Evolutionary conservation across 2,888 invertebrate species (phyloP), one percentile per base, ranked within the genome.

Genomic region (Molanna angustata): DNA sequence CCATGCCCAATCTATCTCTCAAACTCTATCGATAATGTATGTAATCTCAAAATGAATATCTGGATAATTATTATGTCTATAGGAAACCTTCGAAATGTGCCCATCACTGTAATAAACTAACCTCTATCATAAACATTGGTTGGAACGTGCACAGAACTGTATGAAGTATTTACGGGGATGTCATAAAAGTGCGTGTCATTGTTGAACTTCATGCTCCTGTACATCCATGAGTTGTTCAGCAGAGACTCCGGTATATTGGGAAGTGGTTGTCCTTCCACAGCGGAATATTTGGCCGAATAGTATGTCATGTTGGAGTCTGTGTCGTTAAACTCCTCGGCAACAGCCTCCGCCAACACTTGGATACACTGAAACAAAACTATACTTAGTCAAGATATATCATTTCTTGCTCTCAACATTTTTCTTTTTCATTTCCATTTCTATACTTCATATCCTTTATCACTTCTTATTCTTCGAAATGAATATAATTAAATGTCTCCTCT

Each of bases 91-190:
- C n/a, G n/a, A n/a, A n/a, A n/a, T n/a, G n/a, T n/a, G n/a, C n/a
- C n/a, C n/a, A n/a, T n/a, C n/a, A n/a, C n/a, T n/a, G n/a, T 4
- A 11, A 27, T 27, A 16, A n/a, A 9, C 68, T 71, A 72, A 87
- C 90, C 82, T 77, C 80, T 78, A 68, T 93, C 94, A 73, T 84
- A 95, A 52, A 97, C 88, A 74, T 95, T 95, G 21, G 94, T 92
- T 3, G 97, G 96, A 19, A 96, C 89, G 69, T 97, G 96, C 44
- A 96, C 90, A 57, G 94, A 87, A 66, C 93, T 93, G 62, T 82
- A 80, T 51, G 77, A 82, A 9, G 87, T 87, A 67, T 90, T 90
- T 11, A 92, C 87, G 31, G 83, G 82, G 57, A 91, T 84, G 66
- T 90, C 85, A 68, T 90, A 90, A 71, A 94, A 94, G 69, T 92